Conservation (phyloP, 2,888 invertebrate genomes). For the Caradrina kadenii region DNA sequence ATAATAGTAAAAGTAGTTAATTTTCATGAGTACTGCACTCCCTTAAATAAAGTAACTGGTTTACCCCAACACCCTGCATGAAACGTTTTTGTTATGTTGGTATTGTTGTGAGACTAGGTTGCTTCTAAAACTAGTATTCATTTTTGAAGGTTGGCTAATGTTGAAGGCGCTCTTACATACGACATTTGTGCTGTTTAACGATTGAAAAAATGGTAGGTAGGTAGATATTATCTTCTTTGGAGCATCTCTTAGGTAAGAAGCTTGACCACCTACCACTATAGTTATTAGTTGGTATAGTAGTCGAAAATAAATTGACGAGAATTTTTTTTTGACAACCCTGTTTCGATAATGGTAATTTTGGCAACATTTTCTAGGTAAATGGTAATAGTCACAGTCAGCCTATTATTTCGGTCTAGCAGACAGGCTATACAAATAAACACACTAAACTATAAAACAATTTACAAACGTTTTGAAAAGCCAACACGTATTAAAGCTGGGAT, state of each 20-base stretch:
- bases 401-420: not conserved
- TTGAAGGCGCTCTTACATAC: no score
- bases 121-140: not conserved
- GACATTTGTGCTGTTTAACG: no score
- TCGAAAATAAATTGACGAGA: not conserved
- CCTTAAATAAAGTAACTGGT: no score
- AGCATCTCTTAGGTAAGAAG: no score
- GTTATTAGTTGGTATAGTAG: no score
- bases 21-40: no score
- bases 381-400: not conserved
- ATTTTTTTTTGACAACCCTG: not conserved
- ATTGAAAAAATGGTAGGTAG: no score
- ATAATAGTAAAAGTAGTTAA: no score
- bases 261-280: no score
- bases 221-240: no score
- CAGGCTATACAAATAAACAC: not conserved
- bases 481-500: conserved; percentile 45
- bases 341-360: not conserved
- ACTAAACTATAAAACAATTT: conserved; percentile 24
- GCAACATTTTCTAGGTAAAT: not conserved
- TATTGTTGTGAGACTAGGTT: conserved; percentile 5
- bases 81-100: conserved; percentile 13
- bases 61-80: no score
- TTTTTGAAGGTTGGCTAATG: not conserved
- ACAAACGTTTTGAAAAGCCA: conserved; percentile 16